Evolutionary conservation across 2,113 vertebrate species (phyloP).

Genomic region (Ptilonorhynchus violaceus): DNA sequence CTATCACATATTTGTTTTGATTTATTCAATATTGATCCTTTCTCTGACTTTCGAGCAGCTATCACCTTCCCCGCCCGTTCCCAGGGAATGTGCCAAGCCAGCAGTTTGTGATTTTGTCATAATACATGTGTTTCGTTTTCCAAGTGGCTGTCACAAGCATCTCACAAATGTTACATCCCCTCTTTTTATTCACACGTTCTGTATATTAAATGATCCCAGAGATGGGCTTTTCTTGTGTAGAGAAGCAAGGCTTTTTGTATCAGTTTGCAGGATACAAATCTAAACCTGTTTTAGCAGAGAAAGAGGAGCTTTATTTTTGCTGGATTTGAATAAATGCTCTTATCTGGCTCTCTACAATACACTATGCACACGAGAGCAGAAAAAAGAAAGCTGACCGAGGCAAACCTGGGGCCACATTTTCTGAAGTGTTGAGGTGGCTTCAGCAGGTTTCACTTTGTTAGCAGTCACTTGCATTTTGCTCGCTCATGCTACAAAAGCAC

Average conservation of each 20-base stretch:
- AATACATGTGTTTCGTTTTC: slow-evolving; percentile 68
- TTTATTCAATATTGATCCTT: slow-evolving; percentile 74
- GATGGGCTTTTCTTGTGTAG: neutral
- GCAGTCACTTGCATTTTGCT: neutral
- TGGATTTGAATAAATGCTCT: slow-evolving; percentile 8
- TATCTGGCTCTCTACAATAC: neutral
- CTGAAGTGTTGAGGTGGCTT: neutral
- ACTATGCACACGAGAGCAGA: neutral
- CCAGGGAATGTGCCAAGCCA: slow-evolving; percentile 71
- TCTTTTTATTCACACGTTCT: slow-evolving; percentile 24
- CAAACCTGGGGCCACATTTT: neutral
- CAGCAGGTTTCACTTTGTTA: neutral
- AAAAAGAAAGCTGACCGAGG: neutral
- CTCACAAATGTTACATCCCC: slow-evolving; percentile 57
- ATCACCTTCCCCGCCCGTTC: slow-evolving; percentile 71
- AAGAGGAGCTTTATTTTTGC: neutral
- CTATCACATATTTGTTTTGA: slow-evolving; percentile 81
- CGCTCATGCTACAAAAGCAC: neutral
- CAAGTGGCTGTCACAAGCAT: slow-evolving; percentile 53
- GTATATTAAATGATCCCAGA: neutral
- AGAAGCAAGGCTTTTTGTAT: neutral
- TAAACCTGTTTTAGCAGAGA: neutral
- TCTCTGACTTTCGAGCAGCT: slow-evolving; percentile 73
- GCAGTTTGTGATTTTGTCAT: slow-evolving; percentile 70
- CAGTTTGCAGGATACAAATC: neutral